Percentiles rank a stretch among this genome's conserved stretches.
These are phyloP conservation scores for Apogon talboti DNA, from an alignment of 2,797 vertebrate genomes.

Conservation along the genomic window DNA sequence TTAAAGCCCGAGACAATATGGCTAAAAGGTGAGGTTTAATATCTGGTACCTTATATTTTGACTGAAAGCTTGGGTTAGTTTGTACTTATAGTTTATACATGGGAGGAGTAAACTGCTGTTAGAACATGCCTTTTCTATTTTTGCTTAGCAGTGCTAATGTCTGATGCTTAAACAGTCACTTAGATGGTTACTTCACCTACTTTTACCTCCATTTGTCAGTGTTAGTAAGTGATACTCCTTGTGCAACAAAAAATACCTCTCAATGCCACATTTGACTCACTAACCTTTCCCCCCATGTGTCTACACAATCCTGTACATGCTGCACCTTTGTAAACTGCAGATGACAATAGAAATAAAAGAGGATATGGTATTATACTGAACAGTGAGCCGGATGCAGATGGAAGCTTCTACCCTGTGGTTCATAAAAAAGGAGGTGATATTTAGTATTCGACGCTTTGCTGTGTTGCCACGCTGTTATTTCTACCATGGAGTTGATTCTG, in stretches of 20 bases:
- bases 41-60: too few species aligned
- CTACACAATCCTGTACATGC: neutral
- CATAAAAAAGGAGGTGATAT: neutral
- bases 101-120: too few species aligned
- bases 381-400: constrained; percentile 13
- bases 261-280: neutral
- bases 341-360: neutral
- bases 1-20: neutral
- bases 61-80: neutral
- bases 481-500: constrained; percentile 25
- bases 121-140: too few species aligned
- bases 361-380: neutral
- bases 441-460: constrained; percentile 13
- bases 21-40: neutral
- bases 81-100: too few species aligned
- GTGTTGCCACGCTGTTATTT: constrained; percentile 50
- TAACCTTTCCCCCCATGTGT: neutral
- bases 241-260: constrained; percentile 2
- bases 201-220: neutral
- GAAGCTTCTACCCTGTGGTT: constrained; percentile 17
- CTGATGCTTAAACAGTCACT: too few species aligned
- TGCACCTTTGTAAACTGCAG: neutral
- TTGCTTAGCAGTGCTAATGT: too few species aligned
- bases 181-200: neutral
- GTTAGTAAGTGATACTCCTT: constrained; percentile 4